phyloP scores from a whole-genome alignment of 2,797 vertebrate genomes.

The Channallabes apus region DNA sequence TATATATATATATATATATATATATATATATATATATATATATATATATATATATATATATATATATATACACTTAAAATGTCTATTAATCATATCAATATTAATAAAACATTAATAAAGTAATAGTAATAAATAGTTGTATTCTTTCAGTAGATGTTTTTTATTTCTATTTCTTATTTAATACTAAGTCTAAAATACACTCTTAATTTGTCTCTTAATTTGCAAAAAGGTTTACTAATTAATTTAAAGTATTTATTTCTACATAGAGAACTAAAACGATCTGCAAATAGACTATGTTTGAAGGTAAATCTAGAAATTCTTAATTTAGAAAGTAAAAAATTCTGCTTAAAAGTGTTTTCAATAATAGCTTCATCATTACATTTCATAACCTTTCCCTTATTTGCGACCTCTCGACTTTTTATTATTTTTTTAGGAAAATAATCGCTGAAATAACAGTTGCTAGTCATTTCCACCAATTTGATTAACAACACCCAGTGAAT shows the following conservation, averaged over 20 bases:
- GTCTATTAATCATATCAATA: no score
- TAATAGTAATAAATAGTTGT: no score
- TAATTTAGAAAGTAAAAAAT: neutral
- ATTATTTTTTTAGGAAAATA: no score
- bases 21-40: no score
- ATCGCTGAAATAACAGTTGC: neutral
- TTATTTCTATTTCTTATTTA: no score
- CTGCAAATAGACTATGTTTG: neutral
- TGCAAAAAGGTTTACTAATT: no score
- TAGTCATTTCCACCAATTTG: neutral
- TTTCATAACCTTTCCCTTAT: neutral
- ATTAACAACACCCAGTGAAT: neutral
- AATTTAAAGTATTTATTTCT: neutral
- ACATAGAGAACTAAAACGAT: neutral
- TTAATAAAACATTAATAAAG: no score
- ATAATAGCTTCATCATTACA: neutral
- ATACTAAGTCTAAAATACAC: no score
- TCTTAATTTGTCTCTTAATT: neutral
- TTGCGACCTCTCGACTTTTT: neutral
- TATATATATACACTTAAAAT: no score
- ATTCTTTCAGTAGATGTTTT: no score
- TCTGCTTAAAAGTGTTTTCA: neutral
- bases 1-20: no score
- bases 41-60: no score
- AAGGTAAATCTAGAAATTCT: neutral